Conservation (phyloP, 1,140 invertebrate genomes). For the Brachionus angularis region DNA sequence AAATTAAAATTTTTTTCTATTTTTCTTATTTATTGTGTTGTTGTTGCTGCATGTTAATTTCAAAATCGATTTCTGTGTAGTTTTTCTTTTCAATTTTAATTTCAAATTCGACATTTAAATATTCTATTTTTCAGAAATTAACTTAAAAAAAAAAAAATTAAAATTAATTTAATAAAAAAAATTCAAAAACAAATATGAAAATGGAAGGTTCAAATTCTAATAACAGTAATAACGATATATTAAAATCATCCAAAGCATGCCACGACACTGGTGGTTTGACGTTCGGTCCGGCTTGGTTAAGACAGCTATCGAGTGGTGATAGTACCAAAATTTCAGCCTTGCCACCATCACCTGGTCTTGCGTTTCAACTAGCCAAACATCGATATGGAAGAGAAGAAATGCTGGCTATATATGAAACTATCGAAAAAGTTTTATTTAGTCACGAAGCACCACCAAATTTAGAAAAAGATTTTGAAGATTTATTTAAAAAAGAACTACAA, state of each 20-base stretch:
- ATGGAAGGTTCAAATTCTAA: constrained; percentile 40
- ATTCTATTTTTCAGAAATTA: constrained; percentile 11
- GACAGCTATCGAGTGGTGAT: constrained; percentile 41
- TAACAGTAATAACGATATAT: constrained; percentile 31
- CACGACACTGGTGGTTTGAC: constrained; percentile 36
- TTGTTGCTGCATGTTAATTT: no score
- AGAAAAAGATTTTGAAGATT: constrained; percentile 62
- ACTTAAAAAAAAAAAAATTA: constrained; percentile 6
- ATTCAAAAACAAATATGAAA: constrained; percentile 41
- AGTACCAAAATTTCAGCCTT: constrained; percentile 14
- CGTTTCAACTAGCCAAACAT: constrained; percentile 66
- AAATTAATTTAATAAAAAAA: no score
- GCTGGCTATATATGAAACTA: constrained; percentile 67
- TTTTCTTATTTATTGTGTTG: no score
- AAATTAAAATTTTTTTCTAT: no score
- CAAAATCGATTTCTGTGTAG: constrained; percentile 13
- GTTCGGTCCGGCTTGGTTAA: constrained; percentile 43
- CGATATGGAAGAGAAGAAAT: constrained; percentile 81
- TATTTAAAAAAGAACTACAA: constrained; percentile 72
- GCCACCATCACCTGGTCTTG: constrained; percentile 40
- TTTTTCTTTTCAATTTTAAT: not conserved
- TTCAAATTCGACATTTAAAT: not conserved
- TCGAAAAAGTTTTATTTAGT: constrained; percentile 63
- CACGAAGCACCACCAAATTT: constrained; percentile 62
- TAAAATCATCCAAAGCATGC: constrained; percentile 9